phyloP scores from a whole-genome alignment of 2,797 vertebrate species.

The Halcyon chelicuti region DNA sequence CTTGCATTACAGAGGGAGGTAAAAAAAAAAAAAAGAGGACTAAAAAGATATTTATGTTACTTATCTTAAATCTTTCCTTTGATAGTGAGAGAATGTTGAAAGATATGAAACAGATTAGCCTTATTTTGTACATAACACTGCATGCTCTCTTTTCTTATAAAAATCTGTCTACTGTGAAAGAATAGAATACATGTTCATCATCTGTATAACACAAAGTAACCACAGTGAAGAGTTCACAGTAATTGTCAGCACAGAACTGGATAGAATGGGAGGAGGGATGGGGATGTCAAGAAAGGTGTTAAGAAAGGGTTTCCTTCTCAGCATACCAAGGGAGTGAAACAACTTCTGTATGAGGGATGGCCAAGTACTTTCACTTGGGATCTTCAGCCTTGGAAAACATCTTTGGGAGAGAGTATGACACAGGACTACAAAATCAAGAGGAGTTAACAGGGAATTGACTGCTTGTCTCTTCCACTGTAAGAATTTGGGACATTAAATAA shows the following conservation, averaged over 20 bases:
- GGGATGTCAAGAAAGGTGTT: background rate
- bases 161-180: background rate
- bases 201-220: background rate
- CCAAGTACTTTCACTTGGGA: background rate
- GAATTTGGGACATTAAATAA: background rate
- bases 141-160: background rate
- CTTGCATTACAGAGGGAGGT: background rate
- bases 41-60: background rate
- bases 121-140: background rate
- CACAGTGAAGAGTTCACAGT: background rate
- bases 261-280: background rate
- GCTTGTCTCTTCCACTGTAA: background rate
- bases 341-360: background rate
- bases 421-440: background rate
- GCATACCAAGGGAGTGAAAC: background rate
- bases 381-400: background rate
- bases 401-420: background rate
- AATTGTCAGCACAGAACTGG: background rate
- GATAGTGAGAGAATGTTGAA: background rate
- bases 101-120: background rate
- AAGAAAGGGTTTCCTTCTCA: background rate
- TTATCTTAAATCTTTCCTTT: background rate
- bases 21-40: background rate
- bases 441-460: background rate
- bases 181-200: fast-evolving